Percentiles rank a stretch among this genome's conserved stretches.
Conservation (phyloP, 2,113 vertebrate species). For the Phalacrocorax carbo region DNA sequence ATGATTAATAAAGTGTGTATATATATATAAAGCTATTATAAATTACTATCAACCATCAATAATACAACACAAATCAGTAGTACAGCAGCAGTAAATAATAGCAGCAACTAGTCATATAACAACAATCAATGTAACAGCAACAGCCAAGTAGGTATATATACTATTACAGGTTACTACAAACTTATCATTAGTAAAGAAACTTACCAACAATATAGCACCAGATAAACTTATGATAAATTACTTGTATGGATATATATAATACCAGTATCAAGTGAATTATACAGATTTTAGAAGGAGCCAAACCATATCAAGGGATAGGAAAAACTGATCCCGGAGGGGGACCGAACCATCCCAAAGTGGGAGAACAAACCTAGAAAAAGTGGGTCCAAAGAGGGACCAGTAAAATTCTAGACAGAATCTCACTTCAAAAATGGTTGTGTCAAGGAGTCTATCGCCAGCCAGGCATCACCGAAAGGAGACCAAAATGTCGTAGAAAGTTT, state of each 20-base stretch:
- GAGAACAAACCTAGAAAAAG: neutral
- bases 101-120: neutral
- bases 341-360: neutral
- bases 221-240: neutral
- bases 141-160: neutral
- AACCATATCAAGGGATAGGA: neutral
- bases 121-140: neutral
- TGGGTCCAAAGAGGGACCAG: neutral
- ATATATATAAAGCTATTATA: neutral
- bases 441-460: neutral
- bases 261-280: neutral
- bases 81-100: neutral
- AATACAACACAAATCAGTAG: neutral
- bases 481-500: neutral
- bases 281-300: neutral
- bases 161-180: too few species aligned
- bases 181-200: neutral
- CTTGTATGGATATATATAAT: neutral
- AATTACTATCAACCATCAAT: neutral
- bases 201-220: neutral
- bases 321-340: neutral
- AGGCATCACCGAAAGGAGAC: accelerated
- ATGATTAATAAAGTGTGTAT: neutral
- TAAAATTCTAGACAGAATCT: neutral
- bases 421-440: neutral